phyloP scores from a whole-genome alignment of 2,888 invertebrate species.

The Mamestra brassicae region DNA sequence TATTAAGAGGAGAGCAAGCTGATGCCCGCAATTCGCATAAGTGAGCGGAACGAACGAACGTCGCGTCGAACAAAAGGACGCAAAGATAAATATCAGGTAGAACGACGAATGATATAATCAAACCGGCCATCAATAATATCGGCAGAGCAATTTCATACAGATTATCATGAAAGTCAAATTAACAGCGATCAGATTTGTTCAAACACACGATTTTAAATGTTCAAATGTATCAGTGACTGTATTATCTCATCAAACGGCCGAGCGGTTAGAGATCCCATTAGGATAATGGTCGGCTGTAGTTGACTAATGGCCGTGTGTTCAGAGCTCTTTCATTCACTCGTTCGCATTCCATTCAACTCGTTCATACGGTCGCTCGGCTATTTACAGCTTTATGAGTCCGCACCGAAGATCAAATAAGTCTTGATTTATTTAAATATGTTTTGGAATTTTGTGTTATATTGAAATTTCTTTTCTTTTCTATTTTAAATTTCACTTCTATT shows the following conservation, averaged over 20 bases:
- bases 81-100: constrained; percentile 46
- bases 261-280: constrained; percentile 85
- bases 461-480: too few relatives aligned
- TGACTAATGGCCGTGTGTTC: constrained; percentile 82
- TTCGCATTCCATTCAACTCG: constrained; percentile 77
- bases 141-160: constrained; percentile 44
- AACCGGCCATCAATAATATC: constrained; percentile 55
- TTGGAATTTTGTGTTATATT: constrained; percentile 52
- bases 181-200: constrained; percentile 60
- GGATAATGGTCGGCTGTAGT: constrained; percentile 83
- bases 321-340: constrained; percentile 81
- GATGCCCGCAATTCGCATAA: constrained; percentile 56
- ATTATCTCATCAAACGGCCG: constrained; percentile 76
- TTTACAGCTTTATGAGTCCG: constrained; percentile 68
- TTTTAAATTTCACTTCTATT: too few relatives aligned
- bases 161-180: constrained; percentile 62
- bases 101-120: constrained; percentile 48
- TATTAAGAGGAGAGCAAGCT: constrained; percentile 55
- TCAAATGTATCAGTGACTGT: constrained; percentile 65
- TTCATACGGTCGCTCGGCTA: constrained; percentile 72
- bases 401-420: constrained; percentile 67
- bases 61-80: constrained; percentile 41
- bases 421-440: constrained; percentile 65
- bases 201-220: constrained; percentile 62
- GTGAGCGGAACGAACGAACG: constrained; percentile 42